Percentiles rank a stretch among this genome's conserved stretches.
These are phyloP conservation scores for Strigamia crassipes DNA, from an alignment of 2,888 invertebrate species.

Conservation along the genomic window DNA sequence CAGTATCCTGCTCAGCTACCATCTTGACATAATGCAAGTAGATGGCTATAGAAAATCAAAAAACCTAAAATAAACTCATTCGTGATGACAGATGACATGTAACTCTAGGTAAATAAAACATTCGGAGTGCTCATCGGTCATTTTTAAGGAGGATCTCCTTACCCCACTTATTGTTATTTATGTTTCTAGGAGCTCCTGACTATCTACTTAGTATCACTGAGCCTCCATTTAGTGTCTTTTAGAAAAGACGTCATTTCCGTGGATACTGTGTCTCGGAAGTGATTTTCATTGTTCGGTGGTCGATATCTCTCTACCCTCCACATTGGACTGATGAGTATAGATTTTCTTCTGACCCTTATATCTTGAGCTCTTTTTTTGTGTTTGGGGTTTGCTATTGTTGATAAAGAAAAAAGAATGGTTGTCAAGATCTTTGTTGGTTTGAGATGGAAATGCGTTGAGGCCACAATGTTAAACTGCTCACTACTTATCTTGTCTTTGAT, in stretches of 20 bases:
- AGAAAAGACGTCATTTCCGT: neutral
- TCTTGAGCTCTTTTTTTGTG: neutral
- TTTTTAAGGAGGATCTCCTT: no score
- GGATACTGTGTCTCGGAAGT: neutral
- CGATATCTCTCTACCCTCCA: neutral
- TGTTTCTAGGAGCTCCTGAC: no score
- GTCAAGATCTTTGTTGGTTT: neutral
- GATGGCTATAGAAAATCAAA: no score
- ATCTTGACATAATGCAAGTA: no score
- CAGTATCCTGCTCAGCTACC: no score
- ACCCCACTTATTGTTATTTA: no score
- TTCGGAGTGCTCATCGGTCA: no score
- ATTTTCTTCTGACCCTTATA: neutral
- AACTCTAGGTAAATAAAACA: no score
- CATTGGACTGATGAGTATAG: neutral
- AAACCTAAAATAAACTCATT: no score
- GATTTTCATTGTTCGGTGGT: neutral
- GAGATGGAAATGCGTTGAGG: slow-evolving; percentile 8
- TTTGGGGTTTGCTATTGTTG: neutral
- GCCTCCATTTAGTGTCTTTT: neutral
- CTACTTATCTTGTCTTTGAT: slow-evolving; percentile 17
- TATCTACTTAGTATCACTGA: neutral
- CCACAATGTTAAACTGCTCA: slow-evolving; percentile 6
- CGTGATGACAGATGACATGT: no score
- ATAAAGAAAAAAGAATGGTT: slow-evolving; percentile 11